Percentiles rank a stretch among this genome's conserved stretches.
Evolutionary conservation across 2,888 invertebrate species (phyloP).

Genomic region (Agonopterix arenella): DNA sequence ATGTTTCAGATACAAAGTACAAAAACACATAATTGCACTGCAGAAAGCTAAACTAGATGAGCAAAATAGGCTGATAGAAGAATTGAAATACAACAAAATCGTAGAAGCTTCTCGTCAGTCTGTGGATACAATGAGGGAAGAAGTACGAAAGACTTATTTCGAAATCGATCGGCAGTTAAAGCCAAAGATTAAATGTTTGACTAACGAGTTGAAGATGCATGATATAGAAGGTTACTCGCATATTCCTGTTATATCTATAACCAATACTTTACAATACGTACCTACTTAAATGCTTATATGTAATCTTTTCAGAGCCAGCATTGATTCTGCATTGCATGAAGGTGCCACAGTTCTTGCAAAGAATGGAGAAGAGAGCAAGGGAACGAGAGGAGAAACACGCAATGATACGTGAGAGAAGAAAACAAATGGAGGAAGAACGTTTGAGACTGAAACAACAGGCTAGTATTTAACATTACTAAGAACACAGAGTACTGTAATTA

Average conservation of each 20-base stretch:
- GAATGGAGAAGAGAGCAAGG: conserved; percentile 84
- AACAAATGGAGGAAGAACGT: conserved; percentile 68
- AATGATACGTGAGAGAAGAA: conserved; percentile 60
- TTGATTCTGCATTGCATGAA: conserved; percentile 67
- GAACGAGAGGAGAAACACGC: conserved; percentile 78
- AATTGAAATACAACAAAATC: conserved; percentile 82
- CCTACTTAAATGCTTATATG: background rate
- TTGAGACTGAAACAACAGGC: conserved; percentile 59
- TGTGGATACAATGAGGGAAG: conserved; percentile 72
- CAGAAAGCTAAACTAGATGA: conserved; percentile 84
- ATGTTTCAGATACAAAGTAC: conserved; percentile 78
- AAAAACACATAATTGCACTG: conserved; percentile 83
- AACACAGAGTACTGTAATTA: too few relatives aligned
- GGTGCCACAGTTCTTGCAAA: conserved; percentile 82
- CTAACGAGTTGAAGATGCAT: conserved; percentile 60
- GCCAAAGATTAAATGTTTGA: conserved; percentile 73
- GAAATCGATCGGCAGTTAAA: conserved; percentile 75
- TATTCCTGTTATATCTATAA: background rate
- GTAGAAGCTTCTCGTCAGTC: conserved; percentile 80
- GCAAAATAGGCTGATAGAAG: conserved; percentile 84
- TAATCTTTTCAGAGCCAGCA: conserved; percentile 42
- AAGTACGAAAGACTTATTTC: conserved; percentile 74
- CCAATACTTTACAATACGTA: background rate
- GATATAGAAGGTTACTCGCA: conserved; percentile 52
- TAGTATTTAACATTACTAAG: too few relatives aligned